Evolutionary conservation across 2,888 invertebrate genomes (phyloP).

Genomic region (Dicranocentrus wangi): DNA sequence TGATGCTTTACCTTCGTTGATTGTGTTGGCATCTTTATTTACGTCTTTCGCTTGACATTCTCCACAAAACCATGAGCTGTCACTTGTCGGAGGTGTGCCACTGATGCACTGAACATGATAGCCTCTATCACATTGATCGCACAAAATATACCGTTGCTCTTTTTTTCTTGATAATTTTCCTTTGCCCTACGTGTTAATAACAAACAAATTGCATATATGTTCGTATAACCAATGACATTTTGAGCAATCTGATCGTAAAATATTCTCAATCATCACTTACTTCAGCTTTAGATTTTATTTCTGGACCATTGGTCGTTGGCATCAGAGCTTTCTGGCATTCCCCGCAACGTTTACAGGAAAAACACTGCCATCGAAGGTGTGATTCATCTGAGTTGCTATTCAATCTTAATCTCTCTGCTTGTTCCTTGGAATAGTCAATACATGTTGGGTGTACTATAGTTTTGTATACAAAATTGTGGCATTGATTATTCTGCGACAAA

Average conservation of each 20-base stretch:
- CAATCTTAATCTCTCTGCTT: constrained; percentile 74
- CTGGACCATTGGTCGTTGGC: constrained; percentile 10
- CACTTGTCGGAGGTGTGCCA: constrained; percentile 9
- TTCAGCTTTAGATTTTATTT: neutral
- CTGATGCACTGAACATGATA: constrained; percentile 63
- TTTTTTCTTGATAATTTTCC: constrained; percentile 34
- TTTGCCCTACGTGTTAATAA: too few species aligned
- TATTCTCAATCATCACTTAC: neutral
- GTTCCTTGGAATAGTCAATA: constrained; percentile 76
- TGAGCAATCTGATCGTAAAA: too few species aligned
- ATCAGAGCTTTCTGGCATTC: constrained; percentile 81
- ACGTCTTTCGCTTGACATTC: constrained; percentile 30
- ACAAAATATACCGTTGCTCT: constrained; percentile 43
- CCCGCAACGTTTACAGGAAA: constrained; percentile 90
- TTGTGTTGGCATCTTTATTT: too few species aligned
- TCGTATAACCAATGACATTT: too few species aligned
- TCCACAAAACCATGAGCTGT: constrained; percentile 49
- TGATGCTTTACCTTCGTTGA: too few species aligned
- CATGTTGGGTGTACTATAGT: constrained; percentile 77
- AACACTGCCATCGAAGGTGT: constrained; percentile 84
- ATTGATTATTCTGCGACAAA: too few species aligned
- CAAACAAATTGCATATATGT: too few species aligned
- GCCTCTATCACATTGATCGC: constrained; percentile 61
- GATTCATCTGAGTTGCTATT: constrained; percentile 21
- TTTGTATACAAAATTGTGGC: too few species aligned